Evolutionary conservation across 2,113 vertebrate species (phyloP).

Genomic region (Leuciscus idus): DNA sequence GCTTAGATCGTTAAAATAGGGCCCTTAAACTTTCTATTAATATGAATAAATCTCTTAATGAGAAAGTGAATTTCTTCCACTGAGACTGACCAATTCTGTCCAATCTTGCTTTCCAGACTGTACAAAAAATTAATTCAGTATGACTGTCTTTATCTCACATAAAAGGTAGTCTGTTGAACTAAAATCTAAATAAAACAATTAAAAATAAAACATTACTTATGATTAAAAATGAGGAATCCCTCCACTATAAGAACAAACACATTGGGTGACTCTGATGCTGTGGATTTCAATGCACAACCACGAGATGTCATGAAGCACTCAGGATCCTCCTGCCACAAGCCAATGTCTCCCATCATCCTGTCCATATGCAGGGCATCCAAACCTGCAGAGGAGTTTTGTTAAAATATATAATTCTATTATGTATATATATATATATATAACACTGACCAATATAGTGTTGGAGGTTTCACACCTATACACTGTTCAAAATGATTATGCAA

Average conservation of each 20-base stretch:
- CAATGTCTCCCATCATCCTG: constrained; percentile 81
- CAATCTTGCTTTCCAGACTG: background rate
- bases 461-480: too few species aligned
- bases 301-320: constrained; percentile 51
- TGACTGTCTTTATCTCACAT: background rate
- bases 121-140: background rate
- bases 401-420: too few species aligned
- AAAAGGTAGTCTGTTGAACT: background rate
- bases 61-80: background rate
- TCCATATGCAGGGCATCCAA: constrained; percentile 92
- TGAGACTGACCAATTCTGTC: background rate
- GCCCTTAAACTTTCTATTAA: too few species aligned
- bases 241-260: constrained; percentile 86
- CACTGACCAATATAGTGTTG: too few species aligned
- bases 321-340: constrained; percentile 75
- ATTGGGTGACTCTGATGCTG: constrained; percentile 5
- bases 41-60: too few species aligned
- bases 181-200: background rate
- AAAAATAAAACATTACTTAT: constrained; percentile 76
- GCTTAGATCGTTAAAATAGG: too few species aligned
- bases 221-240: constrained; percentile 93
- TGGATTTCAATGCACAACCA: constrained; percentile 26
- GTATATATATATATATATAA: too few species aligned
- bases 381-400: constrained; percentile 68
- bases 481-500: too few species aligned